A percentile compares a stretch with the other conserved stretches of the same genome.
phyloP scores from a whole-genome alignment of 30 jellyfish, hydroid and myxozoan genomes.

The Sanderia malayensis region DNA sequence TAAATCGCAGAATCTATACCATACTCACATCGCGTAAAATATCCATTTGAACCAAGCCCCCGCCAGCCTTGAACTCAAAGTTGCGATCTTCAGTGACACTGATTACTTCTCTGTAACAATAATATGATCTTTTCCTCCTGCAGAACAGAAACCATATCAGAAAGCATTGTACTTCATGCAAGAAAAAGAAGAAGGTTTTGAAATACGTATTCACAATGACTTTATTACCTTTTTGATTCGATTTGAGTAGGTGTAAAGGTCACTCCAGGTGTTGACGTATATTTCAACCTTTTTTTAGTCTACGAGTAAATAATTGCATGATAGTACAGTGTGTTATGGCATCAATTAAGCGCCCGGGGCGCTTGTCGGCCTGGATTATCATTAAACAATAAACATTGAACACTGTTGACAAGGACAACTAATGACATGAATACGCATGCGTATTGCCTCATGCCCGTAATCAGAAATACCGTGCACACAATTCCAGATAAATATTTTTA shows the following conservation, averaged over 20 bases:
- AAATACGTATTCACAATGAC: neutral
- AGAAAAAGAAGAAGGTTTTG: neutral
- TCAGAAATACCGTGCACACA: too few relatives aligned
- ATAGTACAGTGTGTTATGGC: too few relatives aligned
- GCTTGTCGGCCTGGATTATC: too few relatives aligned
- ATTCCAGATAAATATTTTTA: too few relatives aligned
- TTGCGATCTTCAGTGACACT: conserved; percentile 65
- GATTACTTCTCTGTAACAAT: conserved; percentile 23
- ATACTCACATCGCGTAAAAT: conserved; percentile 25
- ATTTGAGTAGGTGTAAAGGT: conserved; percentile 36
- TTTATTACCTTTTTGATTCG: conserved; percentile 16
- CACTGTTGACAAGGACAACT: too few relatives aligned
- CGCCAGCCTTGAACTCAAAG: conserved; percentile 90
- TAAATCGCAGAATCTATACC: neutral
- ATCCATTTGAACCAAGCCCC: conserved; percentile 24
- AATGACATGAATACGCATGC: too few relatives aligned
- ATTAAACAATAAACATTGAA: too few relatives aligned
- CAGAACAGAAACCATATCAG: neutral
- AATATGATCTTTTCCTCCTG: conserved; percentile 12
- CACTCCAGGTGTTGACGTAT: conserved; percentile 33
- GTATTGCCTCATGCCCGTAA: too few relatives aligned
- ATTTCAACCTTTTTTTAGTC: conserved; percentile 37
- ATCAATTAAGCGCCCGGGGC: too few relatives aligned
- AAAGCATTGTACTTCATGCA: neutral
- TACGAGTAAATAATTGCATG: too few relatives aligned